A percentile compares a stretch with the other conserved stretches of the same genome.
These are phyloP conservation scores for Piezodorus guildinii DNA, from an alignment of 1,140 invertebrate species.

Conservation along the genomic window DNA sequence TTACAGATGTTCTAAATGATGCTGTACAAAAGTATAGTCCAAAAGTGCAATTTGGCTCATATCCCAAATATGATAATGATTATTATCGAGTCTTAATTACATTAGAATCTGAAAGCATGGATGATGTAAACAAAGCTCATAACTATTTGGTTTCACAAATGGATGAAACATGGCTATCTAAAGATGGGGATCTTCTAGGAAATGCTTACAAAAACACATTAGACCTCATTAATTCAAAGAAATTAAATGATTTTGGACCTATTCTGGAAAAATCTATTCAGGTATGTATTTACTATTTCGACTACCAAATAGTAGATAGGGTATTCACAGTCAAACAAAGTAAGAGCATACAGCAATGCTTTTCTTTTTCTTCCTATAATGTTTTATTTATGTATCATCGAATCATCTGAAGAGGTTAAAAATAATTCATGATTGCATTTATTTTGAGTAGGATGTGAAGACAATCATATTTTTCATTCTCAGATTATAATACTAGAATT, in stretches of 20 bases:
- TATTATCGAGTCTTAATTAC: conserved; percentile 37
- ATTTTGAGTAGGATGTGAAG: too few species aligned
- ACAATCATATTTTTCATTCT: too few species aligned
- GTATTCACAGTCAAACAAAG: too few species aligned
- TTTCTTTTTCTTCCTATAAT: too few species aligned
- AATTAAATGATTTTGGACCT: conserved; percentile 20
- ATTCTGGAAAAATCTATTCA: conserved; percentile 27
- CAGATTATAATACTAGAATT: too few species aligned
- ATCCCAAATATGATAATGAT: conserved; percentile 45
- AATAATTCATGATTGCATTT: too few species aligned
- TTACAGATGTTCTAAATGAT: conserved; percentile 36
- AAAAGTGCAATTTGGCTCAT: conserved; percentile 52
- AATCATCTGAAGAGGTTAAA: too few species aligned
- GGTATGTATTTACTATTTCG: conserved; percentile 25
- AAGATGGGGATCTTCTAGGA: conserved; percentile 11
- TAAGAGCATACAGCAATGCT: too few species aligned
- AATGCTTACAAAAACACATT: conserved; percentile 9
- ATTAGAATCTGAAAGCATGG: conserved; percentile 35
- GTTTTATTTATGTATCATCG: too few species aligned
- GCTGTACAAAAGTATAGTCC: conserved; percentile 40
- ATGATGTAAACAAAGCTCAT: conserved; percentile 31
- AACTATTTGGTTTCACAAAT: conserved; percentile 17
- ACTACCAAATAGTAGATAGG: too few species aligned
- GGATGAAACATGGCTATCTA: conserved; percentile 23
- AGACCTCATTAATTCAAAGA: background rate